Conservation (phyloP, 2,113 vertebrate species). For the Balaeniceps rex region DNA sequence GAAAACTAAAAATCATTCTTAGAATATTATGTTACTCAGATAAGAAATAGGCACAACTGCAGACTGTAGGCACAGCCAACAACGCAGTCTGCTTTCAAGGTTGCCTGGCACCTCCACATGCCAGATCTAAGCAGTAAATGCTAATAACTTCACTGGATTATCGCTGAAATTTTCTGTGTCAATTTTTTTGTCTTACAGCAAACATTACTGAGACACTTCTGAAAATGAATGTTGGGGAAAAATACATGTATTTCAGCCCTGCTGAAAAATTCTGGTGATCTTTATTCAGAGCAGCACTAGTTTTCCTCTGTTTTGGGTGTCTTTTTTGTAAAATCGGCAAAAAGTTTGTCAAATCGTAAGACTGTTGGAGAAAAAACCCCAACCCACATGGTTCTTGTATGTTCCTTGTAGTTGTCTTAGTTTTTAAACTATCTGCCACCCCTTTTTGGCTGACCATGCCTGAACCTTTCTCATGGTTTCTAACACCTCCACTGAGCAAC, state of each 20-base stretch:
- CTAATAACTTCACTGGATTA: neutral
- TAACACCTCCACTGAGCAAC: neutral
- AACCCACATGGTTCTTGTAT: accelerated
- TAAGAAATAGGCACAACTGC: neutral
- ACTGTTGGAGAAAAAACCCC: neutral
- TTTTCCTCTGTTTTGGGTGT: neutral
- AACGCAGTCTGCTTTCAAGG: neutral
- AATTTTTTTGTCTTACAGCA: neutral
- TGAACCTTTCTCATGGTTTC: neutral
- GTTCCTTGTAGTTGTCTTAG: neutral
- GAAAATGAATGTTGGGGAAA: neutral
- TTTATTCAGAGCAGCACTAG: neutral
- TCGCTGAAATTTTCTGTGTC: neutral
- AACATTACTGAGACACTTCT: neutral
- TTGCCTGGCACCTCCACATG: neutral
- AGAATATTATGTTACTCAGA: neutral
- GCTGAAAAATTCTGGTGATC: neutral
- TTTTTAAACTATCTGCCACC: neutral
- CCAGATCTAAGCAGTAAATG: neutral
- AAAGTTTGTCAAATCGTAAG: neutral
- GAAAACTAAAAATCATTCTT: neutral
- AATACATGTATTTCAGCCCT: neutral
- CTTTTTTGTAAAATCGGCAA: neutral
- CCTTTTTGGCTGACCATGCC: neutral
- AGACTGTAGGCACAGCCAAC: neutral